Base-by-base conservation (phyloP, 2,113 vertebrate species). In the Syngnathoides biaculeatus region DNA sequence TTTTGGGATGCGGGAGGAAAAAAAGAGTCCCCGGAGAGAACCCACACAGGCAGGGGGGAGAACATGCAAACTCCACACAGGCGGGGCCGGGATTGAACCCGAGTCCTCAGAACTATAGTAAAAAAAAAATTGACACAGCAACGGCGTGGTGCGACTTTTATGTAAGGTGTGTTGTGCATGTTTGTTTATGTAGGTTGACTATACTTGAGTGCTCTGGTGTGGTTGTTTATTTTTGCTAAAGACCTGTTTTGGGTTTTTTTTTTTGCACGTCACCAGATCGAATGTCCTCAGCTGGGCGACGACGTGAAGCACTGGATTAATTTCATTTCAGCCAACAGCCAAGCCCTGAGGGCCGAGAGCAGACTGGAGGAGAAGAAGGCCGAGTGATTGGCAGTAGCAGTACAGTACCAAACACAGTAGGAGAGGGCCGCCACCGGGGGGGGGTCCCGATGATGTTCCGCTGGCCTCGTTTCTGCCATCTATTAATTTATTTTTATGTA, bases 311-410 rank as follows among this genome's bases (percentile, higher is more conserved):
- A 93, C 83, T 96, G 95, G 94, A 87, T 95, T 47, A 86, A 84
- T 70, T 95, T 93, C 83, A 95, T 95, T 6, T 82, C 90, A 42
- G 88, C 90, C 90, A 96, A 91, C 91, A 95, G 94, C 85, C 93
- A 91, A 80, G 91, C 89, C 12, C 89, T 95, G 73, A 90, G 93
- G 61, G 91, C 91, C 0, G 93, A 94, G 82, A 91, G 91, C 0
- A 88, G 90, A 2, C 82, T 91, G 73, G 86, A 91, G 5, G 83
- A 89, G 38, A 91, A 91, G 76, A 86, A 71, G n/a, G 80, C 91
- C 66, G 77, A 92, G 72, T 84, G 65, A 71, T 76, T 65, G 58
- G 42, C 68, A 82, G 62, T 75, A 75, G 42, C 68, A 82, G 62
- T 75, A 75, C 85, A 85, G 80, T 55, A 47, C 62, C 79, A 69